phyloP scores from a whole-genome alignment of 2,113 vertebrate genomes.

The Felis chaus region DNA sequence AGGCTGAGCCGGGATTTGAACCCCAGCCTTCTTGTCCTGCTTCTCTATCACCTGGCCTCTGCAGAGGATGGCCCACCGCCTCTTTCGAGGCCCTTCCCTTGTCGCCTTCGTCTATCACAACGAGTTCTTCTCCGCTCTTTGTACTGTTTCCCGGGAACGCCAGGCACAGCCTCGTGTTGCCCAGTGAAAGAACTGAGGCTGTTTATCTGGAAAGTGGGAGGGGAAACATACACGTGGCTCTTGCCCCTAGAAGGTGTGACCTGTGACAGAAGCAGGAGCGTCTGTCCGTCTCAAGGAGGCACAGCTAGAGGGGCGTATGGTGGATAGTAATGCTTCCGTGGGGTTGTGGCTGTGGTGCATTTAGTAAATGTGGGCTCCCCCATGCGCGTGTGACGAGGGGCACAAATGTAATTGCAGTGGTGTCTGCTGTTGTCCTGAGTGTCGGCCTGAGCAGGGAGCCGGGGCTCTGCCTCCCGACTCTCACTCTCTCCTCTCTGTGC shows the following conservation, averaged over 20 bases:
- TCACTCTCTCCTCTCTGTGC: not conserved
- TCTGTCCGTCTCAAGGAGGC: not conserved
- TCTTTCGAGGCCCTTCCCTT: not conserved
- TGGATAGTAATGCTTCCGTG: rapidly evolving
- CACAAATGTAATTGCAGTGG: rapidly evolving
- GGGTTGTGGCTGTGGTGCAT: not conserved
- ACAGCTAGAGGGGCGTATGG: rapidly evolving
- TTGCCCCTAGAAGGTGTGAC: not conserved
- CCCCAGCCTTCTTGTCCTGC: not conserved
- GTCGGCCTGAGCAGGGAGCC: not conserved
- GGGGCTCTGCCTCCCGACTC: not conserved
- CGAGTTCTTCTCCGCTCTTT: not conserved
- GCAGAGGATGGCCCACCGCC: not conserved
- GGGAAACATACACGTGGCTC: not conserved
- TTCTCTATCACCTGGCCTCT: not conserved
- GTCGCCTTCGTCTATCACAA: rapidly evolving
- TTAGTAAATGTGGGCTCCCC: rapidly evolving
- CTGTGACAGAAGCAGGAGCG: not conserved
- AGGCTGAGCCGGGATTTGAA: not conserved
- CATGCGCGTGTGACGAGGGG: rapidly evolving
- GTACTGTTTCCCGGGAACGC: too few species aligned
- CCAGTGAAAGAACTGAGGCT: not conserved
- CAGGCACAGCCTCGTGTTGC: not conserved
- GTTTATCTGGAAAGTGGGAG: not conserved
- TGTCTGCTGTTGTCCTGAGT: not conserved